Evolutionary conservation across 2,888 invertebrate genomes (phyloP), one percentile per base, ranked within the genome.

Genomic region (Diploptera punctata): DNA sequence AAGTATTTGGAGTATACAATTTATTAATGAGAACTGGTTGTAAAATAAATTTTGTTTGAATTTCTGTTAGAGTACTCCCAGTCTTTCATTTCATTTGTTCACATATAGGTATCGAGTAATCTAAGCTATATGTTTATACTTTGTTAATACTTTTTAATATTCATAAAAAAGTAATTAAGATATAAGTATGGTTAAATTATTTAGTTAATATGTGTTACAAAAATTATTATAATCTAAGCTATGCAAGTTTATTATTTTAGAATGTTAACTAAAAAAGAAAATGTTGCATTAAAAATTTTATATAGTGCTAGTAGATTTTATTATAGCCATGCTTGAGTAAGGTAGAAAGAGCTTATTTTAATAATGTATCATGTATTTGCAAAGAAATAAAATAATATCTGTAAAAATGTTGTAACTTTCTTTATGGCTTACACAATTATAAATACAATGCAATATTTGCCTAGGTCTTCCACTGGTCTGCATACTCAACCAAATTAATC

Each of bases 321-420:
- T 65, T 26, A 47, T 29, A 29, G 26, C 44, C 47, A 65, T 47
- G 65, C 65, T 65, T 65, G 26, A 65, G 65, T 43, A 38, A 43
- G 9, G 52, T 62, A 62, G 62, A 31, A 29, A 62, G 24, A 62
- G 62, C 68, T 52, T 54, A 33, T 70, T 62, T 43, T 61, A 61
- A 31, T 47, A 31, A 70, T 47, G 61, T 70, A 62, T 70, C 26
- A 70, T 70, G 70, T 70, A 70, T 70, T 44, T 70, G 60, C 44
- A 21, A 62, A 52, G 29, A 62, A 69, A 72, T 52, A 72, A 68
- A 61, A 67, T 31, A 33, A 7, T n/a, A n/a, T n/a, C n/a, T n/a
- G n/a, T n/a, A n/a, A n/a, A n/a, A n/a, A n/a, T n/a, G n/a, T n/a
- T n/a, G n/a, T n/a, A n/a, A n/a, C n/a, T n/a, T n/a, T n/a, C n/a